Conservation (phyloP, 2,797 vertebrate species). For the Sebastes variabilis region DNA sequence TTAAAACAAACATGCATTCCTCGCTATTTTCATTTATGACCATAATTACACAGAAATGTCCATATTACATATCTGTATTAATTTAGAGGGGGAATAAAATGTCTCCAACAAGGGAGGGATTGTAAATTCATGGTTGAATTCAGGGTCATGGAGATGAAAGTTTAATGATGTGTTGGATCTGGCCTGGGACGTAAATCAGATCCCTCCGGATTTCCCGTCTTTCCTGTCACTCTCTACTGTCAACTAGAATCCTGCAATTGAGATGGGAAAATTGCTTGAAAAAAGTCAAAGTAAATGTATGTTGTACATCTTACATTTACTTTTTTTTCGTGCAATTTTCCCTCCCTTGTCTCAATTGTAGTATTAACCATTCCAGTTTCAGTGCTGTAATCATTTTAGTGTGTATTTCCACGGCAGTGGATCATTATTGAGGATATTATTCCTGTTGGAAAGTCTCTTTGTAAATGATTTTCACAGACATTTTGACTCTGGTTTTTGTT, state of each 20-base stretch:
- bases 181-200: background rate
- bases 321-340: background rate
- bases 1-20: background rate
- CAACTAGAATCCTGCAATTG: background rate
- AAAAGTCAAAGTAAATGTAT: background rate
- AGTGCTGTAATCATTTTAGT: background rate
- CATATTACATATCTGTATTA: background rate
- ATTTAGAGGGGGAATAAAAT: background rate
- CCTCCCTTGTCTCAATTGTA: no score
- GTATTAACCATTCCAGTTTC: background rate
- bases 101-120: background rate
- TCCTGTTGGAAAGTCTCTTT: slow-evolving; percentile 3
- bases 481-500: slow-evolving; percentile 47
- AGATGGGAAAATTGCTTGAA: background rate
- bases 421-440: background rate
- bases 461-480: slow-evolving; percentile 18
- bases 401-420: background rate
- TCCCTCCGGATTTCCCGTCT: background rate
- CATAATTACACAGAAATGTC: background rate
- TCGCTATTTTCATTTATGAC: background rate
- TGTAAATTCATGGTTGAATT: background rate
- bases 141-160: background rate
- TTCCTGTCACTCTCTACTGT: background rate
- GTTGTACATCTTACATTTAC: background rate
- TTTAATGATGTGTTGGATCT: background rate